phyloP scores from a whole-genome alignment of 1,140 invertebrate species.

The Paramacrobiotus metropolitanus region DNA sequence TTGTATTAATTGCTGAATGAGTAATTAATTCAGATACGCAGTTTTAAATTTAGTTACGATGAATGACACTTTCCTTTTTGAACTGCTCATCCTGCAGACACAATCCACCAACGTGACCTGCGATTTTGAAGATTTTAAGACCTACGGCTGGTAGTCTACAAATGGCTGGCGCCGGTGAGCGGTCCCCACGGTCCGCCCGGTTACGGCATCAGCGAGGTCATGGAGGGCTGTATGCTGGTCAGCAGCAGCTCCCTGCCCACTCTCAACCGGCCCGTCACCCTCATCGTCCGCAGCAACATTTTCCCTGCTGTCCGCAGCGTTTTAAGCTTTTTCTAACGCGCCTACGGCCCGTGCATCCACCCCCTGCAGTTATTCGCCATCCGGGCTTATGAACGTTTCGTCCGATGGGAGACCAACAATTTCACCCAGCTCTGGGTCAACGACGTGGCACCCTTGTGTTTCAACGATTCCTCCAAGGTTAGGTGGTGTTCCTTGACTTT shows the following conservation, averaged over 20 bases:
- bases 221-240: not conserved
- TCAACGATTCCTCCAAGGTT: too few relatives aligned
- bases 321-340: not conserved
- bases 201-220: not conserved
- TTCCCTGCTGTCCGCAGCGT: not conserved
- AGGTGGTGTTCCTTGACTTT: too few relatives aligned
- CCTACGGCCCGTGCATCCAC: not conserved
- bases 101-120: not conserved
- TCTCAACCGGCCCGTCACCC: not conserved
- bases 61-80: too few relatives aligned
- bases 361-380: not conserved
- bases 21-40: too few relatives aligned
- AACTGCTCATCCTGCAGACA: too few relatives aligned
- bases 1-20: too few relatives aligned
- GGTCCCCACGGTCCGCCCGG: too few relatives aligned
- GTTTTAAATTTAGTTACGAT: too few relatives aligned
- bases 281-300: not conserved
- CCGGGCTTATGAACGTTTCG: too few relatives aligned
- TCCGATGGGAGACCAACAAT: too few relatives aligned
- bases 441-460: too few relatives aligned
- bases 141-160: not conserved
- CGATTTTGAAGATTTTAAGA: not conserved
- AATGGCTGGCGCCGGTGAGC: not conserved
- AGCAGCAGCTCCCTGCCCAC: not conserved
- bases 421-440: too few relatives aligned